Percentiles rank a stretch among this genome's conserved stretches.
These are phyloP conservation scores for Thereva nobilitata DNA, from an alignment of 2,888 invertebrate genomes.

Conservation along the genomic window DNA sequence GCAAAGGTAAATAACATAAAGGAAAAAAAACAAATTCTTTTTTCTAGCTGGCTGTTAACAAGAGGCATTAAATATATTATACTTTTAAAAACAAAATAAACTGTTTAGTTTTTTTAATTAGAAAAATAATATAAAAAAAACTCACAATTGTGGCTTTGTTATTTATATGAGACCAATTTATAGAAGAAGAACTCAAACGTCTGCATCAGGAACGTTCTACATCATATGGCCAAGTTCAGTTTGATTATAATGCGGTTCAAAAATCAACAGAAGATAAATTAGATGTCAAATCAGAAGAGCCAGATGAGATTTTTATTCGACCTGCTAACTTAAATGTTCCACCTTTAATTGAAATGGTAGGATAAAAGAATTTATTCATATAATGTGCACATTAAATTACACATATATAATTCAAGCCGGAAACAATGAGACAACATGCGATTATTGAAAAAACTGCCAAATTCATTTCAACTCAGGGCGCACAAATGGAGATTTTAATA, in stretches of 20 bases:
- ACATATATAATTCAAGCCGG: conserved; percentile 67
- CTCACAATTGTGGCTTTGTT: background rate
- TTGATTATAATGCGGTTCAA: conserved; percentile 69
- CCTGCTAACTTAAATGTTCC: conserved; percentile 77
- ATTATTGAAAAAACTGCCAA: conserved; percentile 94
- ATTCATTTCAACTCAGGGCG: conserved; percentile 86
- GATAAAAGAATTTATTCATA: conserved; percentile 44
- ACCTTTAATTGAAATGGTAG: conserved; percentile 71
- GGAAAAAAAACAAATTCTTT: conserved; percentile 22
- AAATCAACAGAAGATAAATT: conserved; percentile 56
- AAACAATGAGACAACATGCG: conserved; percentile 83
- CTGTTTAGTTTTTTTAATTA: conserved; percentile 4
- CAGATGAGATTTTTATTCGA: conserved; percentile 76
- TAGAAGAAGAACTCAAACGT: conserved; percentile 92
- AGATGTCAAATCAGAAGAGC: conserved; percentile 66
- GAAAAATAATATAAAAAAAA: background rate
- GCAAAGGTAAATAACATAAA: conserved; percentile 38
- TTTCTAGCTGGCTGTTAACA: conserved; percentile 32
- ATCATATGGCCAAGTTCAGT: conserved; percentile 73
- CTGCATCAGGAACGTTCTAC: conserved; percentile 69
- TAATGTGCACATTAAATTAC: conserved; percentile 9
- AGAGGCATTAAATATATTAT: conserved; percentile 6
- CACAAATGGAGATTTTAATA: conserved; percentile 98
- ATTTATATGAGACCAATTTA: conserved; percentile 45
- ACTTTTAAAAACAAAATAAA: background rate